phyloP scores from a whole-genome alignment of 1,140 invertebrate species.

The Drosophila biarmipes region DNA sequence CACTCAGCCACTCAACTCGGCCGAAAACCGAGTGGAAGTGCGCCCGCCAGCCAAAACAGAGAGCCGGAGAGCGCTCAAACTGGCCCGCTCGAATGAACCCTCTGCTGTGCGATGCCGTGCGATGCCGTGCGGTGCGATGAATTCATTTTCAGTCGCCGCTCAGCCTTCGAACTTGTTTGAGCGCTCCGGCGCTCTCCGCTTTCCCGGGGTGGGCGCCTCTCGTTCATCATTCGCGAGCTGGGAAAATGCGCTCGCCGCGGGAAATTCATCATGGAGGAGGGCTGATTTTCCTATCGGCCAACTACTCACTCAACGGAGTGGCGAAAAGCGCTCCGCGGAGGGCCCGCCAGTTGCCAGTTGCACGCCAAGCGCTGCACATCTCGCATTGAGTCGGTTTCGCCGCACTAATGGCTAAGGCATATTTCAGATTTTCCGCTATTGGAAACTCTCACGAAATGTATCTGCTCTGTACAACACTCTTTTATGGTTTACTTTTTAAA shows the following conservation, averaged over 20 bases:
- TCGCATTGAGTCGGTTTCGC: background rate
- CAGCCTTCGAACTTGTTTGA: conserved; percentile 38
- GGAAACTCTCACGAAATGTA: background rate
- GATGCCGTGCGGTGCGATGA: background rate
- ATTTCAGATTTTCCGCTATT: conserved; percentile 2
- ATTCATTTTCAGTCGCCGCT: conserved; percentile 35
- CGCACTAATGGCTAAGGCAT: conserved; percentile 3
- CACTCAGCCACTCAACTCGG: conserved; percentile 28
- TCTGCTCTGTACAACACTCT: background rate
- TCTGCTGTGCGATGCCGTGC: no score
- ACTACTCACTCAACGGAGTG: conserved; percentile 49
- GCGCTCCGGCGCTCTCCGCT: conserved; percentile 16
- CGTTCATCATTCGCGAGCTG: conserved; percentile 63
- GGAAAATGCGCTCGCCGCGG: conserved; percentile 61
- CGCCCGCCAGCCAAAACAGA: conserved; percentile 66
- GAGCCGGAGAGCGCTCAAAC: conserved; percentile 31
- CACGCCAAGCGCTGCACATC: conserved; percentile 42
- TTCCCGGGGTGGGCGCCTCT: conserved; percentile 31
- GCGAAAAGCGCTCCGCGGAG: conserved; percentile 18
- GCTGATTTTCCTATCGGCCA: conserved; percentile 82
- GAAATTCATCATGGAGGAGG: conserved; percentile 84
- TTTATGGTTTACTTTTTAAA: no score
- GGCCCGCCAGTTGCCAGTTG: conserved; percentile 46
- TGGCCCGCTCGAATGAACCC: conserved; percentile 47
- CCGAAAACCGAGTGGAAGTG: conserved; percentile 19